phyloP scores from a whole-genome alignment of 2,113 vertebrate species.

The Megaleporinus macrocephalus region DNA sequence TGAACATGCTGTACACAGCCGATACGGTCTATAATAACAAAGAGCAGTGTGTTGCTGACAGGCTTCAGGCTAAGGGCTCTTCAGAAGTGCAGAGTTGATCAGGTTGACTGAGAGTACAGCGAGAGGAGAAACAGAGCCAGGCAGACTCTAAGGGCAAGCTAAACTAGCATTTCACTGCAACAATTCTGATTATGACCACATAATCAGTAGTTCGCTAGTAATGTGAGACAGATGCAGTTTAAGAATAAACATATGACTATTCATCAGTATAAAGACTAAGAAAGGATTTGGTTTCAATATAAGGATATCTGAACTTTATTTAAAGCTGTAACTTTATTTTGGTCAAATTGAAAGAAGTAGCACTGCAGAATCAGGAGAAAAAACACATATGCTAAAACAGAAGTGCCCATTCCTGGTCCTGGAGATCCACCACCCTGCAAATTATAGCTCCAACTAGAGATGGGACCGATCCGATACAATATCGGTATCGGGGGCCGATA shows the following conservation, averaged over 20 bases:
- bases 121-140: conserved; percentile 8
- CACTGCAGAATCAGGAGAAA: too few relatives aligned
- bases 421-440: too few relatives aligned
- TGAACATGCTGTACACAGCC: neutral
- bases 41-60: conserved; percentile 26
- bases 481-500: too few relatives aligned
- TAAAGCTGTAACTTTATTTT: too few relatives aligned
- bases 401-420: too few relatives aligned
- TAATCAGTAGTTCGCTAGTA: neutral
- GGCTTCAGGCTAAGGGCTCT: conserved; percentile 14
- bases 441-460: too few relatives aligned
- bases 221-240: neutral
- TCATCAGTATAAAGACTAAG: neutral
- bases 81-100: neutral
- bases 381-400: too few relatives aligned
- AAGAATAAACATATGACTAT: neutral
- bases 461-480: too few relatives aligned
- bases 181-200: neutral
- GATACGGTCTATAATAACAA: conserved; percentile 21
- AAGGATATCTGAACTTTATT: neutral
- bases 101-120: neutral
- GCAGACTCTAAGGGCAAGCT: neutral
- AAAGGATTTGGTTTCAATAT: neutral
- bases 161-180: neutral
- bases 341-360: too few relatives aligned